Percentiles rank a stretch among this genome's conserved stretches.
Conservation (phyloP, 2,888 invertebrate species). For the Pseudoips prasinana region DNA sequence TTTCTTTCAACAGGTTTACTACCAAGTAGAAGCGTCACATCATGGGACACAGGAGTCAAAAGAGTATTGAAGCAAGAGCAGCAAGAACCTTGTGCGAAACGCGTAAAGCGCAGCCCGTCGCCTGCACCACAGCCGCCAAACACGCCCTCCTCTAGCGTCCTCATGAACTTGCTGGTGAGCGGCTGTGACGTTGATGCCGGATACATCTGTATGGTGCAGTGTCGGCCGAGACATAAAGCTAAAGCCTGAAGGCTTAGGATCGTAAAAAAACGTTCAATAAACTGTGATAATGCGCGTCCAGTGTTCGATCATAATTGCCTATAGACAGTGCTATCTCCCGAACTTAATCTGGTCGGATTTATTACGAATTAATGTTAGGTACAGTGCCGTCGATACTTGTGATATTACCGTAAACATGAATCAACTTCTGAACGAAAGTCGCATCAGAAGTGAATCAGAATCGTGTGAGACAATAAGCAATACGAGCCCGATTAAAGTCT, state of each 20-base stretch:
- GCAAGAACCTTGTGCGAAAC: slow-evolving; percentile 66
- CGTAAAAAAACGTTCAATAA: slow-evolving; percentile 40
- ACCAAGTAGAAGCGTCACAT: slow-evolving; percentile 60
- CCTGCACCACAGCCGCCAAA: slow-evolving; percentile 46
- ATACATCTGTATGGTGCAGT: slow-evolving; percentile 91
- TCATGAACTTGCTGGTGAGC: slow-evolving; percentile 97
- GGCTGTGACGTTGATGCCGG: slow-evolving; percentile 97
- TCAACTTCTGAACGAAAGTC: slow-evolving; percentile 46
- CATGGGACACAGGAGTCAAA: slow-evolving; percentile 69
- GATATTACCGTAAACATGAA: slow-evolving; percentile 56
- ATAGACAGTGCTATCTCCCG: slow-evolving; percentile 41
- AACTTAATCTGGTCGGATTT: slow-evolving; percentile 45
- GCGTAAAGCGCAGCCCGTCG: slow-evolving; percentile 67
- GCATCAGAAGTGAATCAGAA: slow-evolving; percentile 34
- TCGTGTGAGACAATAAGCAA: slow-evolving; percentile 46
- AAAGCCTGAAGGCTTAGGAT: slow-evolving; percentile 60
- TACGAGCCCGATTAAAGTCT: slow-evolving; percentile 46
- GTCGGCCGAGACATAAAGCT: slow-evolving; percentile 79
- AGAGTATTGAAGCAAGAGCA: slow-evolving; percentile 68
- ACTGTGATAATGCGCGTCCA: slow-evolving; percentile 80
- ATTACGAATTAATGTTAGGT: slow-evolving; percentile 47
- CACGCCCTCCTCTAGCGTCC: slow-evolving; percentile 88
- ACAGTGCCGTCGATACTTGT: slow-evolving; percentile 69
- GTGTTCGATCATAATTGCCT: slow-evolving; percentile 62
- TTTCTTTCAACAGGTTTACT: slow-evolving; percentile 55